Base-by-base conservation (phyloP, 2,888 invertebrate species). In the Leptopilina myrica region DNA sequence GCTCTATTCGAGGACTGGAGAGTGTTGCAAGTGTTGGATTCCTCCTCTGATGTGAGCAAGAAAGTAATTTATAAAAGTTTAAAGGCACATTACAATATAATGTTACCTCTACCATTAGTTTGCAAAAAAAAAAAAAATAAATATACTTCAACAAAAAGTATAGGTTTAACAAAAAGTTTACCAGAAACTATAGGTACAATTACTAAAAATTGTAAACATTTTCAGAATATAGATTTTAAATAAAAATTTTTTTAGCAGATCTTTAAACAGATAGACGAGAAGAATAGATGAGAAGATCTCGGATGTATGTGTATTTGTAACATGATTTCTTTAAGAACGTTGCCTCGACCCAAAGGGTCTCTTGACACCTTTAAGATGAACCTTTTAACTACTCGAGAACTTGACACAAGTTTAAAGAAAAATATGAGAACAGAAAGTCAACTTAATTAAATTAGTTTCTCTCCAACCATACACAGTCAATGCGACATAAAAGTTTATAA, bases 301-400 rank as follows among this genome's bases (percentile, higher is more conserved):
- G 62, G 62, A 15, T 8, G 53, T 43, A 12, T 73, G 40, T 53
- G n/a, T 43, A 12, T 73, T 56, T 53, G n/a, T 26, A 53, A 53
- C 49, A 49, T 73, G 49, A 56, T 73, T 73, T 56, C 56, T 73
- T 73, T 56, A n/a, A 73, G 14, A 53, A 26, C 20, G 11, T 69
- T 69, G 53, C 14, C 26, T 1, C 14, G 26, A 69, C 26, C 64
- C 53, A 53, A 69, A 49, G 69, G 33, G 73, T 73, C 56, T 40
- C 56, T 73, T 73, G 73, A 20, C 56, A 73, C 73, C 73, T 73
- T 56, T 5, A 56, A 73, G 33, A 33, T 56, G 33, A 73, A 73
- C 73, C 73, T 73, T 73, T 56, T 56, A 73, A 73, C 56, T 56
- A 49, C 73, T 73, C 11, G 20, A 56, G 56, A 73, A 73, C 26